Evolutionary conservation across 2,113 vertebrate species (phyloP).

Genomic region (Atherinomorus stipes): DNA sequence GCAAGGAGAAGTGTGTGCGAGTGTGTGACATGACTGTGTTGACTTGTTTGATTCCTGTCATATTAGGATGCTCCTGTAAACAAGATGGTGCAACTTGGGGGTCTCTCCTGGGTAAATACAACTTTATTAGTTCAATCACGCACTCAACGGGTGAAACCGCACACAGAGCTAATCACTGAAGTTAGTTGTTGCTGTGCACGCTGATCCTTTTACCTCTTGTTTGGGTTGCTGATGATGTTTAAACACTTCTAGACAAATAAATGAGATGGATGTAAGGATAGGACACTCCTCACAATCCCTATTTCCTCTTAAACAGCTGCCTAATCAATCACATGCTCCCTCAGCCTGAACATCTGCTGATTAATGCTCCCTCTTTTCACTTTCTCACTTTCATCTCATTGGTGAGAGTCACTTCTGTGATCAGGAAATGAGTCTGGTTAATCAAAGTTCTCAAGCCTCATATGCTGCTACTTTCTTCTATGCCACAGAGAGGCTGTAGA

Average conservation of each 20-base stretch:
- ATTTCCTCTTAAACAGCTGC: conserved; percentile 88
- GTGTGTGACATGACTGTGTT: conserved; percentile 71
- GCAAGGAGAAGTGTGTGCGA: conserved; percentile 45
- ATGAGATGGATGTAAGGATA: conserved; percentile 79
- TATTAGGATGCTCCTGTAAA: conserved; percentile 84
- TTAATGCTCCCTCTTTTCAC: conserved; percentile 85
- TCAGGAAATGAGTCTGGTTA: conserved; percentile 84
- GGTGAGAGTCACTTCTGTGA: conserved; percentile 57
- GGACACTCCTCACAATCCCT: conserved; percentile 84
- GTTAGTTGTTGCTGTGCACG: conserved; percentile 14
- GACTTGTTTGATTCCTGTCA: conserved; percentile 82
- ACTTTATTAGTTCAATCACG: conserved; percentile 67
- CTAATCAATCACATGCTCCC: conserved; percentile 89
- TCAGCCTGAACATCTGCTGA: conserved; percentile 87
- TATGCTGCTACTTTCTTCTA: conserved; percentile 61
- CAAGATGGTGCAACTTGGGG: conserved; percentile 86
- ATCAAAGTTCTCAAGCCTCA: conserved; percentile 72
- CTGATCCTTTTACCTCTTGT: conserved; percentile 26
- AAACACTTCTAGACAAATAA: conserved; percentile 67
- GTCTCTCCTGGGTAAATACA: conserved; percentile 87
- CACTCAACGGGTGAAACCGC: conserved; percentile 42
- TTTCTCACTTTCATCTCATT: conserved; percentile 80
- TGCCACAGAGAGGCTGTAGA: conserved; percentile 67
- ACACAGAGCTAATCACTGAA: conserved; percentile 15
- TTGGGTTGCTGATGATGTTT: conserved; percentile 22